phyloP scores from a whole-genome alignment of 2,888 invertebrate genomes.

The Epinotia nisella region DNA sequence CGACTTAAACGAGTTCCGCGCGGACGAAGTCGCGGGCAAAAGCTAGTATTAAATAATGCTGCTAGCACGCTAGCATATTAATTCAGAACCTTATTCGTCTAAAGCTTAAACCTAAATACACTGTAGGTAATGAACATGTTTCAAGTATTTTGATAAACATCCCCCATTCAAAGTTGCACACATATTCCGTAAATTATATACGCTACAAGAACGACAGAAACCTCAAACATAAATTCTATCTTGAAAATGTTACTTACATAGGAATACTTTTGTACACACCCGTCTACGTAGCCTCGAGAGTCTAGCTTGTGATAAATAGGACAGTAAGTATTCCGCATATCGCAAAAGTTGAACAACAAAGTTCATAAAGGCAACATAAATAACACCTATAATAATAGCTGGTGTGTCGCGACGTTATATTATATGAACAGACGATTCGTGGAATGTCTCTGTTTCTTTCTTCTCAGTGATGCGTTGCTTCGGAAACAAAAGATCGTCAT shows the following conservation, averaged over 20 bases:
- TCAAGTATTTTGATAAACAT: not conserved
- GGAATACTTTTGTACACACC: constrained; percentile 23
- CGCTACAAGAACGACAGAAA: constrained; percentile 14
- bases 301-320: constrained; percentile 44
- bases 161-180: not conserved
- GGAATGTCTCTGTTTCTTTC: constrained; percentile 15
- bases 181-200: constrained; percentile 10
- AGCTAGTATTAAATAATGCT: no score
- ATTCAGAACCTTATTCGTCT: no score
- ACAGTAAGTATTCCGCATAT: constrained; percentile 46
- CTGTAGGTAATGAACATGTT: not conserved
- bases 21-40: no score
- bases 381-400: constrained; percentile 32
- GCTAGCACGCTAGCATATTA: not conserved
- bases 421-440: constrained; percentile 16
- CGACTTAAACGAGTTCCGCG: no score
- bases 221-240: constrained; percentile 24
- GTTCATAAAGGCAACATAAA: constrained; percentile 42
- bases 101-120: not conserved
- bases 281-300: constrained; percentile 12
- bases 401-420: constrained; percentile 5
- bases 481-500: constrained; percentile 27
- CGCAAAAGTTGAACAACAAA: constrained; percentile 45
- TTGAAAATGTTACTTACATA: constrained; percentile 24
- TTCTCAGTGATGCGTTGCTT: not conserved